These are phyloP conservation scores for Nemotelus pantherinus DNA, from an alignment of 2,888 invertebrate genomes.

Conservation along the genomic window DNA sequence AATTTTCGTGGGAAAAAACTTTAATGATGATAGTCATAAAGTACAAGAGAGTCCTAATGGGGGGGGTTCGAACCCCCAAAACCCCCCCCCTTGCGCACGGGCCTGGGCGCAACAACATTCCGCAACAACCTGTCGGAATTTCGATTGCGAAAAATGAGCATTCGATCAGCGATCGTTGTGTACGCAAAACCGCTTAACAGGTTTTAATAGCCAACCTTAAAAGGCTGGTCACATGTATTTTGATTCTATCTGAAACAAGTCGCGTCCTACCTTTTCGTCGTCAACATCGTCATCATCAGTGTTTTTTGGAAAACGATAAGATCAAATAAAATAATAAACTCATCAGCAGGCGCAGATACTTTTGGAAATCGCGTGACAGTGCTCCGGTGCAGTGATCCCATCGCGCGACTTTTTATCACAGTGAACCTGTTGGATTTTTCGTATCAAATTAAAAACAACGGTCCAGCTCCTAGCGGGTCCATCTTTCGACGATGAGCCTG, in stretches of 20 bases:
- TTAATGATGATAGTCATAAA: too few species aligned
- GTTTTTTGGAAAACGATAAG: slow-evolving; percentile 20
- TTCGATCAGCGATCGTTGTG: neutral
- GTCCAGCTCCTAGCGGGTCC: neutral
- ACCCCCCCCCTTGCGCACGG: too few species aligned
- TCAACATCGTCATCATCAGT: neutral
- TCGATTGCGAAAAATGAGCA: neutral
- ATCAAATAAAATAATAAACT: slow-evolving; percentile 44
- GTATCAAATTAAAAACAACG: slow-evolving; percentile 6
- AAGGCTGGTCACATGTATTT: slow-evolving; percentile 4
- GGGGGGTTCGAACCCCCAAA: too few species aligned
- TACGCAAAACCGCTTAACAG: slow-evolving; percentile 9
- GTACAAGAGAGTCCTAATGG: too few species aligned
- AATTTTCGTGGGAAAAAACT: too few species aligned
- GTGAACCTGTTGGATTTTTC: slow-evolving; percentile 24
- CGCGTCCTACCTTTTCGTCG: neutral
- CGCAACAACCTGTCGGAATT: slow-evolving; percentile 8
- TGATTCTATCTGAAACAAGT: neutral
- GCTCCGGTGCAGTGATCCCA: slow-evolving; percentile 15
- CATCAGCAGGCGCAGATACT: slow-evolving; percentile 32
- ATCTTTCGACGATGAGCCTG: neutral
- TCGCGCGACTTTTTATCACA: neutral
- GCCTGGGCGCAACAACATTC: slow-evolving; percentile 4
- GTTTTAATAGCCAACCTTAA: slow-evolving; percentile 12
- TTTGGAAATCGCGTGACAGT: slow-evolving; percentile 32